Base-by-base conservation (phyloP, 2,797 vertebrate genomes). In the Typhlichthys subterraneus region DNA sequence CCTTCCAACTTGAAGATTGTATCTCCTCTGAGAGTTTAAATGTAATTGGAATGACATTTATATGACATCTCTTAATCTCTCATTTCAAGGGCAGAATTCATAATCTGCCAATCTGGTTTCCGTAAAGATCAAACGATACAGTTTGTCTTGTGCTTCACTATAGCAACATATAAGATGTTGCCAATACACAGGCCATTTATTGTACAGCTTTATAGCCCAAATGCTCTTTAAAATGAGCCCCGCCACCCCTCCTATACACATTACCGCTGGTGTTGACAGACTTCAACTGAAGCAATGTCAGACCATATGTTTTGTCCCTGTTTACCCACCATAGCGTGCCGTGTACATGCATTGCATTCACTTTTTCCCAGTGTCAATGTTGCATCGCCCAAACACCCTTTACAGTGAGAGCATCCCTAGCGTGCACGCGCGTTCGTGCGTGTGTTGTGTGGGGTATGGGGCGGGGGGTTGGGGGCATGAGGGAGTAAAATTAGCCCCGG, bases 171-270 rank as follows among this genome's bases (percentile, higher is more conserved):
- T 82, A 80, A 86, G 84, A 84, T 82, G 86, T 89, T 87, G 80
- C 73, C 67, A 70, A 78, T 3, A 19, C 78, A 60, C 68, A 59
- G 80, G 80, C 77, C 17, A 53, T 53, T 10, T 53, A 15, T 42
- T 42, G 8, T 84, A 79, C 81, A 88, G 81, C 82, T 88, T 73
- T 76, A 73, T 83, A 76, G 85, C 78, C 84, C 83, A 79, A 72
- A 76, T 89, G 88, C 86, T 91, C 89, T 91, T 90, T 88, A 79
- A 76, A 87, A 87, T 85, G 80, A 86, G 87, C 86, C 85, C 87
- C 47, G 85, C 86, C 76, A 10, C 53, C 12, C 12, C 12, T 15
- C 29, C 29, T 31, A 33, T 12, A 11, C 12, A 12, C 12, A 52
- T 74, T 62, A 84, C 83, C 81, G 73, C 85, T 10, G 61, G 85